A percentile compares a stretch with the other conserved stretches of the same genome.
Evolutionary conservation across 2,888 invertebrate genomes (phyloP).

Genomic region (Thymelicus acteon): DNA sequence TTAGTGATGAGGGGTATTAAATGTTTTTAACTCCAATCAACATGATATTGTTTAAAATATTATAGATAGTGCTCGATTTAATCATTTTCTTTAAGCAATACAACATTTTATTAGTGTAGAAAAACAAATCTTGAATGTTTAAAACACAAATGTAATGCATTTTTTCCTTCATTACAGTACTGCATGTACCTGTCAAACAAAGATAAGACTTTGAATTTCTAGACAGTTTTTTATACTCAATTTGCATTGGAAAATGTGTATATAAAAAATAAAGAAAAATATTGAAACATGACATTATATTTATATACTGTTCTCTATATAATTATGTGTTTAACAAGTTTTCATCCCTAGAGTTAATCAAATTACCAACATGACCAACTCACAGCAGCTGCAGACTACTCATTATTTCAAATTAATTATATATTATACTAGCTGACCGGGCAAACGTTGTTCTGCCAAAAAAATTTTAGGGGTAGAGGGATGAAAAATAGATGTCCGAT

Average conservation of each 20-base stretch:
- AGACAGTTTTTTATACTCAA: background rate
- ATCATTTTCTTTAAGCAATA: background rate
- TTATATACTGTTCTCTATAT: too few species aligned
- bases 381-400: too few species aligned
- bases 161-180: conserved; percentile 1
- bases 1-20: conserved; percentile 94
- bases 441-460: too few species aligned
- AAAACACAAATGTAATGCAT: background rate
- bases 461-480: too few species aligned
- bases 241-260: background rate
- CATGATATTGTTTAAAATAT: too few species aligned
- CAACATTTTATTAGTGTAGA: background rate
- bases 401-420: too few species aligned
- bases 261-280: background rate
- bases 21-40: background rate
- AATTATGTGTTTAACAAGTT: too few species aligned
- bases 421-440: too few species aligned
- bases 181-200: background rate
- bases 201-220: background rate
- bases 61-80: too few species aligned
- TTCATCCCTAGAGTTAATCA: too few species aligned
- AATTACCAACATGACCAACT: too few species aligned
- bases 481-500: too few species aligned
- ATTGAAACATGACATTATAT: background rate
- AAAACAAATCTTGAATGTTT: background rate